Evolutionary conservation across 1,140 invertebrate genomes (phyloP), one percentile per base, ranked within the genome.

Genomic region (Sycobia sp.): DNA sequence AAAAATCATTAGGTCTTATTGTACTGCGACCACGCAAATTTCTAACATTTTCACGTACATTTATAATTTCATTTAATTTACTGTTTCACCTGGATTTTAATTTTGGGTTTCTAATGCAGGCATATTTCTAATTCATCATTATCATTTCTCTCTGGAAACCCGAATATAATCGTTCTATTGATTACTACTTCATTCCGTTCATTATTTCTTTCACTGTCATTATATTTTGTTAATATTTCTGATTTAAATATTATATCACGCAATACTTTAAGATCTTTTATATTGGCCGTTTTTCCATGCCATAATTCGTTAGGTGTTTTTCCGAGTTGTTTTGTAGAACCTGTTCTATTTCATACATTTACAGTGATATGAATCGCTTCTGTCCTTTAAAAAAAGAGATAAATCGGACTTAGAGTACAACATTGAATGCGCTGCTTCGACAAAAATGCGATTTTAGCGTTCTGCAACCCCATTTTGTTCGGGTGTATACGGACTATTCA

Each of bases 281-380:
- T 9, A n/a, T 27, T 41, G 10, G 49, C 3, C 14, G 27, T 10
- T 18, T 29, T 51, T 14, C 49, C 27, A 51, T 51, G 32, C 49
- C 49, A 51, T 50, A 46, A 23, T 23, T 46, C n/a, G 47, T 27
- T 16, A 29, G 34, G 16, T 22, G 13, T 50, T 50, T 27, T 34
- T 34, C 32, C 11, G 11, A 34, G 32, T 34, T 7, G 5, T 34
- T 34, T 34, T 7, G 32, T 34, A 34, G 32, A 34, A 34, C 5
- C 11, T 34, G 5, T 34, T 11, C 32, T 34, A 38, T 68, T 70
- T 13, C 66, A 18, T 14, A 44, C 46, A 51, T 54, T 44, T 5
- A 50, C 54, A 0, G 47, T 56, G 2, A 53, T 62, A 29, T 58
- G 41, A 9, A 51, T 29, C 20, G 58, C 67, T 18, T 63, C 56